Base-by-base conservation (phyloP, 2,797 vertebrate species). In the Fistularia commersonii region DNA sequence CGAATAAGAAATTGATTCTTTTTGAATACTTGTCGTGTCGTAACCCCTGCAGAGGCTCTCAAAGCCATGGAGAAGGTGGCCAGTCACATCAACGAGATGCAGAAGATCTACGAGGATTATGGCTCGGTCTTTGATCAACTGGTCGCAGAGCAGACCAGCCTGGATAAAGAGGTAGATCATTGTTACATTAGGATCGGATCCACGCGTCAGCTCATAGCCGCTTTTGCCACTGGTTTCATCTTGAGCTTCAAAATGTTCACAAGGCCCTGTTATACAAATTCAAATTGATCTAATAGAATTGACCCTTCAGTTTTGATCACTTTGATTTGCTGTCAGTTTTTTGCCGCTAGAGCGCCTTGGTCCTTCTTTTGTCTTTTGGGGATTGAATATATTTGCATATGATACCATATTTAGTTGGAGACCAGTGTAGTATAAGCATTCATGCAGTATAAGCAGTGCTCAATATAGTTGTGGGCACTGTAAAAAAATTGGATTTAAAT, bases 31-130 rank as follows among this genome's bases (percentile, higher is more conserved):
- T 13, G n/a, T 15, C 1, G 14, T 59, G 52, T 13, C 48, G 12
- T 32, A 23, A 39, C 55, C 41, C 40, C 55, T 75, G 57, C 66
- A 99, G 97, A 98, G 89, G 95, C 96, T 0, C 80, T 97, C 57
- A 98, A 95, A 79, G 97, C 95, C 61, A 99, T 99, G 97, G 95
- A 98, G 76, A 99, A 98, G 81, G 97, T 98, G 51, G 97, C 96
- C 34, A 98, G 93, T 76, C 96, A 99, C 81, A 99, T 98, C 81
- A 99, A 99, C 0, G 96, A 99, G 87, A 98, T 98, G 97, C 97
- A 99, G 90, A 98, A 98, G 90, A 94, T 99, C 74, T 96, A 98
- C 7, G 97, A 98, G 86, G 96, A 98, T 76, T 99, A 96, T 1
- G 96, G 97, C 64, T 82, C 93, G 0, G 96, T 99, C 68, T 98